Conservation (phyloP, 2,797 vertebrate genomes). For the Harpagifer antarcticus region DNA sequence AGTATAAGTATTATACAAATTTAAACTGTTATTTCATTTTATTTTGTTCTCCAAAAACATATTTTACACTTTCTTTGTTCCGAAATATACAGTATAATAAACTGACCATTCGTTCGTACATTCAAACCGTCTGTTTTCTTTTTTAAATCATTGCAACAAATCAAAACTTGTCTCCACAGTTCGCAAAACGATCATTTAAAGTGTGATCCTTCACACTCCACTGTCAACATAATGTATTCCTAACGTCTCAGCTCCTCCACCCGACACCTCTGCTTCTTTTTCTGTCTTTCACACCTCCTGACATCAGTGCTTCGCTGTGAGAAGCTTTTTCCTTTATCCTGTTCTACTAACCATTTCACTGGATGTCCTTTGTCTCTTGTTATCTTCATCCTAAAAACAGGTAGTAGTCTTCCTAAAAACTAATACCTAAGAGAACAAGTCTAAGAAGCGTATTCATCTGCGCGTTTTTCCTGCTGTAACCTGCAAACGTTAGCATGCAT, state of each 20-base stretch:
- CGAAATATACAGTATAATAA: not conserved
- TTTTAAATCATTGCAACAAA: not conserved
- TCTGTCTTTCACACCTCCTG: constrained; percentile 10
- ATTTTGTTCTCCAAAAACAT: not conserved
- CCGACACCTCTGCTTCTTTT: constrained; percentile 1
- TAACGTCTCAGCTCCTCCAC: constrained; percentile 5
- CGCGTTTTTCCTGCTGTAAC: not conserved
- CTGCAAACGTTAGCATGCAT: not conserved
- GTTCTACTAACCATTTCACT: not conserved
- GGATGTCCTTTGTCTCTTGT: not conserved
- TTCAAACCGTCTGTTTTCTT: not conserved
- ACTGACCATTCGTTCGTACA: not conserved
- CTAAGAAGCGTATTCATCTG: not conserved
- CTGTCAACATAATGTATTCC: not conserved
- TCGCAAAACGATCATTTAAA: not conserved
- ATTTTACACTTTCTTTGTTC: not conserved
- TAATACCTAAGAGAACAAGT: not conserved
- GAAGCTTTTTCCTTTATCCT: not conserved
- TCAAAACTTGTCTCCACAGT: not conserved
- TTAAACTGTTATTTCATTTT: not conserved
- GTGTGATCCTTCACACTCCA: not conserved
- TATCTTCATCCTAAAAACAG: not conserved
- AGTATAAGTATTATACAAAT: not conserved
- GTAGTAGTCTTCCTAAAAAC: not conserved
- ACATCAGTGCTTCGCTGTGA: not conserved